Base-by-base conservation (phyloP, 2,113 vertebrate species). In the Phyllopteryx taeniolatus region DNA sequence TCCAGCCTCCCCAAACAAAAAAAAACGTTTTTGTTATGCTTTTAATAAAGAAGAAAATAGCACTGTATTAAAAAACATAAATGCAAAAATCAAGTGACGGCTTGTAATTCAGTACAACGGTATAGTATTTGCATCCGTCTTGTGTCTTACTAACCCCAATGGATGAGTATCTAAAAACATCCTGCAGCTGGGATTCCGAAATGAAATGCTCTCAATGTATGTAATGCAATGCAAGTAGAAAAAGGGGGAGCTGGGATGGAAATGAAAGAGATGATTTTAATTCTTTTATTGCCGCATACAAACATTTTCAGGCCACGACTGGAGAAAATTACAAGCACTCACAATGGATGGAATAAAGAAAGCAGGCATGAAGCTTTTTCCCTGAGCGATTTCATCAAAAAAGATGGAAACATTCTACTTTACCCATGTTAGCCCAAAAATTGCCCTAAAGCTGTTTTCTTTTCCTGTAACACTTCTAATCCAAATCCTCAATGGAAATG, bases 361-460 rank as follows among this genome's bases (percentile, higher is more conserved):
- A 82, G 83, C 79, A 33, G 46, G 46, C 46, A 4, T 47, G 14
- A 13, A 51, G 47, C 47, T 51, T 69, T 77, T 88, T 56, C 87
- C 86, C 76, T 86, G 85, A 73, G 61, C 60, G 79, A 59, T 90
- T 89, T 87, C 81, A 80, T 86, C 77, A 83, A 79, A 54, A 68
- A 46, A 15, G 15, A 19, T 6, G 14, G 35, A 33, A 14, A 8
- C 10, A 27, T 77, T 84, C 15, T 75, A 72, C 77, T 77, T 74
- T 71, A 54, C n/a, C 77, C 62, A 75, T 60, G 4, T 77, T 76
- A 20, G 67, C 27, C 53, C 31, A 39, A 42, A n/a, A 68, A 46
- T 46, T 70, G 67, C 27, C 46, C 72, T 70, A 51, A 54, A 79
- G 67, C 72, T n/a, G 7, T 54, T 54, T 64, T 43, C 22, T 79